Base-by-base conservation (phyloP, 2,113 vertebrate species). In the Gadus chalcogrammus region DNA sequence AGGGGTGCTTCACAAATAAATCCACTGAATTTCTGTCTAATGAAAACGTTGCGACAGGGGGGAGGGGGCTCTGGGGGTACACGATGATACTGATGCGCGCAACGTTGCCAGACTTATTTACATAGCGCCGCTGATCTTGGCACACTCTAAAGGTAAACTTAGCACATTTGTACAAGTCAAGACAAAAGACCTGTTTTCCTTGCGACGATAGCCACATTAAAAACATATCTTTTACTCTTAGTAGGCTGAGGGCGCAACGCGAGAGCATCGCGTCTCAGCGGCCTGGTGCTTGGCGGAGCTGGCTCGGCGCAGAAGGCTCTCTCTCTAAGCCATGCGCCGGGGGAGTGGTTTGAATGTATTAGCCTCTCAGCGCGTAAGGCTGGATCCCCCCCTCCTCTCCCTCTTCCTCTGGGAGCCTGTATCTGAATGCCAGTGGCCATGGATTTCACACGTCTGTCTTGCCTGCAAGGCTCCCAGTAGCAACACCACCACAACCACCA, bases 281-380 rank as follows among this genome's bases (percentile, higher is more conserved):
- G 42, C 42, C 42, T 48, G 5, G 42, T 48, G 42, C 2, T 48
- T 48, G 5, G 69, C 63, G 69, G 73, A 78, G 77, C 75, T 15
- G 11, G 65, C 67, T 78, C 79, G 71, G 77, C 5, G 0, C 71
- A 68, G 78, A 77, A 69, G 74, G 77, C 79, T 85, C 61, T 74
- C 68, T 81, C 75, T 75, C 66, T 73, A 81, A 84, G 77, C 82
- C 77, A 61, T 42, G 4, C 38, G 79, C 61, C 77, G 68, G 73
- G 78, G 76, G 78, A 85, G 77, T 70, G 67, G 73, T 81, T 67
- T 76, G 82, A 82, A 90, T 80, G 76, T 84, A 82, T 86, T 78
- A 83, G 72, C 72, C 48, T 69, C 72, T 76, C 72, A 71, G 79
- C 75, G 71, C 68, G 65, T 75, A 72, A 82, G 79, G 72, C 76